Evolutionary conservation across 2,888 invertebrate species (phyloP).

Genomic region (Sarcophaga rosellei): DNA sequence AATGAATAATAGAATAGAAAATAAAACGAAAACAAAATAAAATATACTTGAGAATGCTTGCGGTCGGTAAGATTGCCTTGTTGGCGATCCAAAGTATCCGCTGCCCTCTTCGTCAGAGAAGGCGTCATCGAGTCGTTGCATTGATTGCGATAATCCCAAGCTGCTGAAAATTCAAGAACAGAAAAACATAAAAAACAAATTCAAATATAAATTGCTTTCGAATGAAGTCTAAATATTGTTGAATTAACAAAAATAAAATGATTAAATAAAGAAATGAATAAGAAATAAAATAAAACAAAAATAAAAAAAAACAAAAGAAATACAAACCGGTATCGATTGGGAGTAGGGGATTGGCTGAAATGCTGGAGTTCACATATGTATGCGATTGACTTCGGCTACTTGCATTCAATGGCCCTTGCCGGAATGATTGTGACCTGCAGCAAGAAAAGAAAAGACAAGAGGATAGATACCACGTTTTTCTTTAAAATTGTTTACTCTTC

Average conservation of each 20-base stretch:
- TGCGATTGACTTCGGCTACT: constrained; percentile 83
- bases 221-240: not conserved
- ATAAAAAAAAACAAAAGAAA: constrained; percentile 77
- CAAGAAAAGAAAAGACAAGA: constrained; percentile 82
- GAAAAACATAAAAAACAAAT: not conserved
- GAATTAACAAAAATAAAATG: constrained; percentile 18
- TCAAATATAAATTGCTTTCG: too few species aligned
- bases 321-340: constrained; percentile 90
- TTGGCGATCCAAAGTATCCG: constrained; percentile 82
- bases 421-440: constrained; percentile 96
- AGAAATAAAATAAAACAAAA: constrained; percentile 72
- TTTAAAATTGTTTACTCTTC: constrained; percentile 70
- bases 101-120: constrained; percentile 95
- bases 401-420: constrained; percentile 85
- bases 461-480: constrained; percentile 80
- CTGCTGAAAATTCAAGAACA: constrained; percentile 76
- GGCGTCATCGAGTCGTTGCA: constrained; percentile 85
- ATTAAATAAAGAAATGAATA: constrained; percentile 64
- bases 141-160: constrained; percentile 82
- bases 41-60: constrained; percentile 83
- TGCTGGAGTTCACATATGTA: constrained; percentile 91
- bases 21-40: not conserved
- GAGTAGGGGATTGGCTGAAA: constrained; percentile 96
- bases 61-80: constrained; percentile 82
- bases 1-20: not conserved